Evolutionary conservation across 53 echinoderm and acorn worm species (phyloP).

Genomic region (Holothuria leucospilota): DNA sequence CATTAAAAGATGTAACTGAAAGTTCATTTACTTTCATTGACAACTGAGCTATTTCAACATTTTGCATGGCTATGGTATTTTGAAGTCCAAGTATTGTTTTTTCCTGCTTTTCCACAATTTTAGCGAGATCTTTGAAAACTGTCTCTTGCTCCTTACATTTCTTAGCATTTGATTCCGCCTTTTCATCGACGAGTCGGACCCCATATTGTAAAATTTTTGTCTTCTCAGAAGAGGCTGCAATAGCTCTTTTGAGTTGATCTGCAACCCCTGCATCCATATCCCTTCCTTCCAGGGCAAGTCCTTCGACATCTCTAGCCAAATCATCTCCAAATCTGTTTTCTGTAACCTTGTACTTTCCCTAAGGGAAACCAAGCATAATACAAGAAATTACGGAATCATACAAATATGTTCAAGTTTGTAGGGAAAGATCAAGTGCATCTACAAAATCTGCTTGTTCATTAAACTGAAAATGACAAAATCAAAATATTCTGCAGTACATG

Average conservation of each 20-base stretch:
- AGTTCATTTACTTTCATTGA: constrained; percentile 15
- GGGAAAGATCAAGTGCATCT: not conserved
- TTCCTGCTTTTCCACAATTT: constrained; percentile 10
- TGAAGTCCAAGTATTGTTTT: constrained; percentile 7
- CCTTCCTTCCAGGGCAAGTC: no score
- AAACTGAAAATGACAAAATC: no score
- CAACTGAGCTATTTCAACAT: constrained; percentile 25
- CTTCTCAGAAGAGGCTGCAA: constrained; percentile 11
- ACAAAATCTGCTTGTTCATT: not conserved
- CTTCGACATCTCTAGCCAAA: no score
- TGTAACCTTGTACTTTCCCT: no score
- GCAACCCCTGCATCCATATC: no score
- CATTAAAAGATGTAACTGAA: constrained; percentile 8
- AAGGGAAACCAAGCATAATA: no score
- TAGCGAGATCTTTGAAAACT: constrained; percentile 11
- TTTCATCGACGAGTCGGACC: not conserved
- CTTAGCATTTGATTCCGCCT: not conserved
- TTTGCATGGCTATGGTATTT: constrained; percentile 19
- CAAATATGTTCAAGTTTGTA: no score
- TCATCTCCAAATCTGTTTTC: no score
- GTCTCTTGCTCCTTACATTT: constrained; percentile 26
- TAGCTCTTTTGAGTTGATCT: constrained; percentile 13
- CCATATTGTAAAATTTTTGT: not conserved
- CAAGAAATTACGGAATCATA: no score
- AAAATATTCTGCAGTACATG: no score